Evolutionary conservation across 2,888 invertebrate species (phyloP), one percentile per base, ranked within the genome.

Genomic region (Erannis defoliaria): DNA sequence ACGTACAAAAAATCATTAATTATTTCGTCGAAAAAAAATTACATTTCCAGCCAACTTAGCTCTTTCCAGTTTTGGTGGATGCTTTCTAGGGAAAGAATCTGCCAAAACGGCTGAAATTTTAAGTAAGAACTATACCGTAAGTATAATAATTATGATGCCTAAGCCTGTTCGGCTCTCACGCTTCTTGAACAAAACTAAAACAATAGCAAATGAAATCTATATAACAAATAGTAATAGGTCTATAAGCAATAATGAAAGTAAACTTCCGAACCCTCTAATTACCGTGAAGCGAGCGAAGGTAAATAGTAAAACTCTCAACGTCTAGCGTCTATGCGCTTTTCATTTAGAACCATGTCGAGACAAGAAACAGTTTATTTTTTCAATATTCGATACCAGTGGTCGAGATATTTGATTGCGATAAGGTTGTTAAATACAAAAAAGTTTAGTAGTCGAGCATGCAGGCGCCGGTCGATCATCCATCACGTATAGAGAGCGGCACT

Each of bases 391-490:
- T n/a, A 3, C 8, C 16, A 23, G 6, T 18, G 10, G 10, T 18
- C 12, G 8, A 23, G 26, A 35, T 26, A 42, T 51, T 18, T 50
- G 26, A 62, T 31, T 57, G 31, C n/a, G 53, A 57, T 37, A 62
- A 40, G 42, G 62, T 62, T 37, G 31, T 42, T 33, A n/a, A 56
- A 48, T 21, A 33, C 42, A 56, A 53, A 48, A 62, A 40, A 40
- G 45, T 48, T 48, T 16, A 42, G 42, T 45, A 55, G 29, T 42
- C 33, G 35, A 29, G 26, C 19, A 33, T 46, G 56, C 48, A 42
- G 88, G 86, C 87, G 86, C 87, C 84, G 82, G 86, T 88, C 88
- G 87, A 91, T 92, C 91, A 92, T 92, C 89, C 91, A 92, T 92
- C 92, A 92, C 86, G 78, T 86, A 92, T 92, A 90, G 90, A 89